Conservation (phyloP, 2,113 vertebrate genomes). For the Microtus oregoni region DNA sequence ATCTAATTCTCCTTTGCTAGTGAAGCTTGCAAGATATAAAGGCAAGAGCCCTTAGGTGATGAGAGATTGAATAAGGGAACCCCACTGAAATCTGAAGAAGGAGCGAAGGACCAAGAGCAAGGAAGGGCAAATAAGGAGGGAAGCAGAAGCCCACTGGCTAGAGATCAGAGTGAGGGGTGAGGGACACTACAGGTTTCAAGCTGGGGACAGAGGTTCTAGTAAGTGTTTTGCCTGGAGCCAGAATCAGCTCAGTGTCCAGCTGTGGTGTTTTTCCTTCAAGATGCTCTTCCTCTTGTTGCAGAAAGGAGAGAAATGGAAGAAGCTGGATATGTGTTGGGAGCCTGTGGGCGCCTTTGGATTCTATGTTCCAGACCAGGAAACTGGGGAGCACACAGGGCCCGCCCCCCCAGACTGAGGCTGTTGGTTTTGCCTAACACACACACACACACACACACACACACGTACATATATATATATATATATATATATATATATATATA, state of each 20-base stretch:
- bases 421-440: not conserved
- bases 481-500: not conserved
- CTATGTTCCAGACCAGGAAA: not conserved
- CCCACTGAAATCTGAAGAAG: not conserved
- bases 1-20: not conserved
- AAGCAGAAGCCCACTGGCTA: not conserved
- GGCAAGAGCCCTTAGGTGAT: not conserved
- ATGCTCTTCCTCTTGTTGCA: not conserved
- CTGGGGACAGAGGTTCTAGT: not conserved
- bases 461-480: too few species aligned
- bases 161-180: not conserved
- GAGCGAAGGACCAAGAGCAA: not conserved
- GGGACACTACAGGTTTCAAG: not conserved
- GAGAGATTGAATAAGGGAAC: not conserved
- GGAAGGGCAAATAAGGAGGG: not conserved
- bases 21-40: not conserved
- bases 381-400: too few species aligned
- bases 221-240: not conserved
- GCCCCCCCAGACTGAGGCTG: not conserved
- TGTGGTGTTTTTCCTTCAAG: not conserved
- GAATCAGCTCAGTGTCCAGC: not conserved
- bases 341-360: not conserved
- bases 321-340: not conserved
- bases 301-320: not conserved
- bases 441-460: too few species aligned